These are phyloP conservation scores for Lysandra coridon DNA, from an alignment of 2,888 invertebrate genomes.

Conservation along the genomic window DNA sequence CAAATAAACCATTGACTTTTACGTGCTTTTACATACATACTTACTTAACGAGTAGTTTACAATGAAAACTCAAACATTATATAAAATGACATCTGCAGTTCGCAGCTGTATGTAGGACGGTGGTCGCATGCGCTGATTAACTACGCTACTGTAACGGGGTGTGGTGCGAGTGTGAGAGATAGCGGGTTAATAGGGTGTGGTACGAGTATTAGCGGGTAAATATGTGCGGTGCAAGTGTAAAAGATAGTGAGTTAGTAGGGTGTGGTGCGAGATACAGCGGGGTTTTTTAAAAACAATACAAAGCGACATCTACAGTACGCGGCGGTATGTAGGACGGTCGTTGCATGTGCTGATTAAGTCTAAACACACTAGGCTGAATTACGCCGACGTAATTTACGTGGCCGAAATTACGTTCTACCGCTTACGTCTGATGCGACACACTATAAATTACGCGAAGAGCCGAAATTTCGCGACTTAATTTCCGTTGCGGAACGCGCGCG, in stretches of 20 bases:
- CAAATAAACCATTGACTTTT: not conserved
- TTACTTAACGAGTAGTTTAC: conserved; percentile 4
- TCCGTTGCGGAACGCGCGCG: too few relatives aligned
- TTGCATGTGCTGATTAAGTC: not conserved
- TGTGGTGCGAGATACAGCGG: too few relatives aligned
- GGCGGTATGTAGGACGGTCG: conserved; percentile 11
- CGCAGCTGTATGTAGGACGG: conserved; percentile 22
- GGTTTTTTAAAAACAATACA: not conserved
- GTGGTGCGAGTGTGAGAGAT: conserved; percentile 31
- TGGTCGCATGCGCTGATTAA: not conserved
- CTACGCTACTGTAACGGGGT: not conserved
- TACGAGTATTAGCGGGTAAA: not conserved
- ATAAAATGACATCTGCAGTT: conserved; percentile 38
- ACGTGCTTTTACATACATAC: not conserved
- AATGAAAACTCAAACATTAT: not conserved
- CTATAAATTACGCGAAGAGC: too few relatives aligned
- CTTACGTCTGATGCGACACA: too few relatives aligned
- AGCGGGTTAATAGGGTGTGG: not conserved
- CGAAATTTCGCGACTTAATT: too few relatives aligned
- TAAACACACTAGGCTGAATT: too few relatives aligned
- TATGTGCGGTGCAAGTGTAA: not conserved
- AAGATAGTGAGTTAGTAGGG: not conserved
- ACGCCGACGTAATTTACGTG: too few relatives aligned
- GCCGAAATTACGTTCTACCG: too few relatives aligned
- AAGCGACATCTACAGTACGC: conserved; percentile 39